Percentiles rank a stretch among this genome's conserved stretches.
These are phyloP conservation scores for Cercopithecus mitis DNA, from an alignment of 2,797 vertebrate genomes.

Conservation along the genomic window DNA sequence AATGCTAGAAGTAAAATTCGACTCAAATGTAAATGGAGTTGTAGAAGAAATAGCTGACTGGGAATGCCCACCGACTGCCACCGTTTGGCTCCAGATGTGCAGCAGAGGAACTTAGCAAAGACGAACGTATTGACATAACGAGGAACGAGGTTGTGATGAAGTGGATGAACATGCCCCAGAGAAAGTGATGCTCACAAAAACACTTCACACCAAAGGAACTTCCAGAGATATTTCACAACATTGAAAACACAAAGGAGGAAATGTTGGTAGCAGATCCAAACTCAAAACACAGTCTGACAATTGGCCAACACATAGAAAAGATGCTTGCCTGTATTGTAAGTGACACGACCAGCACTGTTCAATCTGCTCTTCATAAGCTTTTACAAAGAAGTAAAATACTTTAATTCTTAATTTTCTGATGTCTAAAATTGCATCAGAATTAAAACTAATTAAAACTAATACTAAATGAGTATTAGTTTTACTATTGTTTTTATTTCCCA, in stretches of 20 bases:
- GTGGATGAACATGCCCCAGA: neutral
- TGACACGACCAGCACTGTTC: rapidly evolving
- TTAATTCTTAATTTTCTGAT: neutral
- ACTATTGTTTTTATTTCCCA: neutral
- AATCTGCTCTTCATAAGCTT: neutral
- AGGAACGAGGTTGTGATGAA: neutral
- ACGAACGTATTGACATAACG: rapidly evolving
- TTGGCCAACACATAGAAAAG: neutral
- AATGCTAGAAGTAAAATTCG: neutral
- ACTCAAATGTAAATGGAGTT: neutral
- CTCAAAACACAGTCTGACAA: neutral
- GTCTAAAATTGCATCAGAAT: neutral
- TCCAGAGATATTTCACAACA: neutral
- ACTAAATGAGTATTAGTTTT: neutral
- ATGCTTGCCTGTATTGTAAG: neutral
- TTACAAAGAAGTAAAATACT: neutral
- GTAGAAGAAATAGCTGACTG: rapidly evolving
- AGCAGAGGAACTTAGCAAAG: neutral
- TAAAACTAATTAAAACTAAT: neutral
- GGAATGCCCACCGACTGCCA: rapidly evolving
- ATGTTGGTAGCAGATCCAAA: neutral
- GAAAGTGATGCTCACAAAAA: neutral
- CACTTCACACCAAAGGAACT: neutral
- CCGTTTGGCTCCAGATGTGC: rapidly evolving
- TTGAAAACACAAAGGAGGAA: neutral